Conservation (phyloP, 1,140 invertebrate species). For the Drosophila nigrodunni region DNA sequence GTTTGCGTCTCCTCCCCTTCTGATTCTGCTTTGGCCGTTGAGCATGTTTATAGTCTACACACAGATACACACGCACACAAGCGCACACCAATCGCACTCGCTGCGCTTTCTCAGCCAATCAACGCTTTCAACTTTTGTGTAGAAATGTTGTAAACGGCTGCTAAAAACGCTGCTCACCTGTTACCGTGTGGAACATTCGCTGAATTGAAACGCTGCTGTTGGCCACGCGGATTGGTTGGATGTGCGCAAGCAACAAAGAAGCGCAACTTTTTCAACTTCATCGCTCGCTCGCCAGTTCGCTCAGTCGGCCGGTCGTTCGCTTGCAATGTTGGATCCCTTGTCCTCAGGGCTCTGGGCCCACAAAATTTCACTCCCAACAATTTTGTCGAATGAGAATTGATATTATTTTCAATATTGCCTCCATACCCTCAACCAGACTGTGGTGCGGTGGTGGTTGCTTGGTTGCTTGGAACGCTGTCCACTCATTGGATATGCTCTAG, state of each 20-base stretch:
- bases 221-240: conserved; percentile 81
- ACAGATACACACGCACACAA: conserved; percentile 41
- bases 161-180: conserved; percentile 67
- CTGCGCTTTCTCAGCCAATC: conserved; percentile 70
- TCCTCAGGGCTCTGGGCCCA: background rate
- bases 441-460: conserved; percentile 9
- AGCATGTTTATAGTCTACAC: conserved; percentile 8
- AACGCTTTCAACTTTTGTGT: conserved; percentile 61
- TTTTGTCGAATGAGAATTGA: conserved; percentile 49
- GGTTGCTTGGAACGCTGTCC: conserved; percentile 32
- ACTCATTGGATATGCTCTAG: conserved; percentile 39
- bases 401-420: conserved; percentile 33
- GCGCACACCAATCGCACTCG: conserved; percentile 41
- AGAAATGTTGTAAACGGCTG: conserved; percentile 74
- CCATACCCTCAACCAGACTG: background rate
- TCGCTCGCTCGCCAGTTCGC: background rate
- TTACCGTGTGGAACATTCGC: conserved; percentile 83
- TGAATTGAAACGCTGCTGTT: conserved; percentile 84
- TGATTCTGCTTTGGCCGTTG: background rate
- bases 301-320: background rate
- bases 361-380: conserved; percentile 17
- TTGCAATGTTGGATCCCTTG: conserved; percentile 1
- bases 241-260: conserved; percentile 80
- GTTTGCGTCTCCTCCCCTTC: background rate
- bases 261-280: conserved; percentile 80